Base-by-base conservation (phyloP, 1,140 invertebrate species). In the Diorhabda carinulata region DNA sequence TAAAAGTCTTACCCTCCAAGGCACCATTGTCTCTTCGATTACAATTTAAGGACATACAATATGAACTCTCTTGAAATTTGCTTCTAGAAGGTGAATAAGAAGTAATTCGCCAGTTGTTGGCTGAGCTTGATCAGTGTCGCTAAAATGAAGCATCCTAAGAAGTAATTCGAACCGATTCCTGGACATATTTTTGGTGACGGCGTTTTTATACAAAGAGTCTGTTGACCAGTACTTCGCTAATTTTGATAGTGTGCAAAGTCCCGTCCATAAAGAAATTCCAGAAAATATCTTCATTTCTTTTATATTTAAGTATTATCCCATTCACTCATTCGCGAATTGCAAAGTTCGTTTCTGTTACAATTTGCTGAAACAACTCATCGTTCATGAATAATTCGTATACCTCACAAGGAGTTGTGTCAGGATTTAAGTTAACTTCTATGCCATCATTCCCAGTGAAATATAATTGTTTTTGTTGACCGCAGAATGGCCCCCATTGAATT, bases 1-100 rank as follows among this genome's bases (percentile, higher is more conserved):
- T 8, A 64, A 7, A 3, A 68, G 61, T 52, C 66, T 42, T 45
- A 79, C 78, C 64, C 73, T 67, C 56, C 75, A 82, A 61, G 79
- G 75, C 56, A 81, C 64, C 68, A 79, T 72, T n/a, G 72, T 74
- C 73, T 80, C 78, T 72, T 80, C 77, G 61, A 80, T 71, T 69
- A 70, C 71, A 60, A 62, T 41, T 10, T 61, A 57, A n/a, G 43
- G 60, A 9, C 61, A 57, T 3, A 52, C 43, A 8, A 41, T 64
- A 44, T 47, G 66, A 42, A 71, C 40, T 41, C 57, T 43, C 57
- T 72, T 8, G 60, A 47, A 74, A 40, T 66, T 72, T 62, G 59
- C 43, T n/a, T 61, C 42, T 25, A 70, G 44, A 10, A 41, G 58
- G 42, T 74, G 61, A n/a, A 40, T 7, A 5, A 60, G n/a, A 8